These are phyloP conservation scores for Calidris pygmaea DNA, from an alignment of 2,113 vertebrate genomes.

Conservation along the genomic window DNA sequence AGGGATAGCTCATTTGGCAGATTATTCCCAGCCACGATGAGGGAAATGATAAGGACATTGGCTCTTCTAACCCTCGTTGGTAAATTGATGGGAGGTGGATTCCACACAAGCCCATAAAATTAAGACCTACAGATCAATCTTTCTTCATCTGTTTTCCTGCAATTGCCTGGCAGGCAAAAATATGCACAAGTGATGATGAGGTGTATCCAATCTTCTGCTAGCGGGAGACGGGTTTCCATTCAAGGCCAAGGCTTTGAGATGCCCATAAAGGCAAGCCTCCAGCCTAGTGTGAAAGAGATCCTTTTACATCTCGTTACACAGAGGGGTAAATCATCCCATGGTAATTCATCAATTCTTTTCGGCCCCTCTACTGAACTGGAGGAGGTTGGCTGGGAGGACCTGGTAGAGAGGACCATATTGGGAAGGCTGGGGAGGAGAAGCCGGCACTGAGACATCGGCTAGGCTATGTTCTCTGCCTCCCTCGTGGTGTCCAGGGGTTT, in stretches of 20 bases:
- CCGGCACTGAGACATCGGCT: accelerated
- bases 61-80: neutral
- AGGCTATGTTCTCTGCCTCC: neutral
- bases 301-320: neutral
- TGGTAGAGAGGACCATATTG: neutral
- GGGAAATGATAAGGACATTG: neutral
- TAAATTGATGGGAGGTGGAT: neutral
- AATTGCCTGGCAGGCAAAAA: neutral
- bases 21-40: slow-evolving; percentile 22
- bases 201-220: slow-evolving; percentile 26
- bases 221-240: neutral
- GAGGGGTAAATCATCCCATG: neutral
- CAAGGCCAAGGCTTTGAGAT: neutral
- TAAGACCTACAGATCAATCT: slow-evolving; percentile 4
- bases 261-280: neutral
- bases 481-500: neutral
- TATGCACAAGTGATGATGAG: slow-evolving; percentile 24
- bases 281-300: neutral
- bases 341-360: neutral
- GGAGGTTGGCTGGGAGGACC: neutral
- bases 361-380: neutral
- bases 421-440: neutral
- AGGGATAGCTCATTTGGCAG: slow-evolving; percentile 19
- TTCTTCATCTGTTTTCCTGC: neutral
- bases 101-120: slow-evolving; percentile 4